Conservation (phyloP, 2,797 vertebrate genomes). For the Orestias chungarensis region DNA sequence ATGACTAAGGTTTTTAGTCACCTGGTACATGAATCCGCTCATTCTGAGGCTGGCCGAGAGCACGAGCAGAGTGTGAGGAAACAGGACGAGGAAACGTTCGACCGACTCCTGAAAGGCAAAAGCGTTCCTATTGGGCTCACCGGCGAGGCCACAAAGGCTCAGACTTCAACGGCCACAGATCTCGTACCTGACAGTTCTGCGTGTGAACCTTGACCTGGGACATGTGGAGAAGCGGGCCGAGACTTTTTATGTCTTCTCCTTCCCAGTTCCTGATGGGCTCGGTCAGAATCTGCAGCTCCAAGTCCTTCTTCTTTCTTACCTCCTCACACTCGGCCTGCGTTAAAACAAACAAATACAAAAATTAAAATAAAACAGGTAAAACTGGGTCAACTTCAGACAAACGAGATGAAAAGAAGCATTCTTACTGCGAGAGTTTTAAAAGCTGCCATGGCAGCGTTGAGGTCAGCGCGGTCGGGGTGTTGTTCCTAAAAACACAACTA, state of each 20-base stretch:
- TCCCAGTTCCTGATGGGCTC: slow-evolving; percentile 98
- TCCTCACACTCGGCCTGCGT: slow-evolving; percentile 89
- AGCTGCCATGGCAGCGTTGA: slow-evolving; percentile 86
- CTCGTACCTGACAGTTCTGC: slow-evolving; percentile 86
- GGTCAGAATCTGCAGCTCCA: slow-evolving; percentile 92
- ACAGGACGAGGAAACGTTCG: slow-evolving; percentile 93
- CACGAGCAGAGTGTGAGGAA: slow-evolving; percentile 91
- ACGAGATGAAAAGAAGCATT: neutral
- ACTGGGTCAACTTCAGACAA: neutral
- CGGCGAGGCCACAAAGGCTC: neutral
- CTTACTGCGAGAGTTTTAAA: slow-evolving; percentile 90
- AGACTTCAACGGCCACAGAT: neutral
- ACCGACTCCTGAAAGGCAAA: slow-evolving; percentile 85
- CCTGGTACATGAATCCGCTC: slow-evolving; percentile 99
- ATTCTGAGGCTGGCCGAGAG: slow-evolving; percentile 94
- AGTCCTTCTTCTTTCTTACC: slow-evolving; percentile 93
- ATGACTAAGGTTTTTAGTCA: too few species aligned
- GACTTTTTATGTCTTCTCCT: slow-evolving; percentile 91
- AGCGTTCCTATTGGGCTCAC: neutral
- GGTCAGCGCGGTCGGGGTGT: slow-evolving; percentile 89
- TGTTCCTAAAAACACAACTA: slow-evolving; percentile 81
- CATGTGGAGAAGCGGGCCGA: slow-evolving; percentile 91
- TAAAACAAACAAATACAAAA: neutral
- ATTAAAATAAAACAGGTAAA: neutral
- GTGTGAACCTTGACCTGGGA: slow-evolving; percentile 90